These are phyloP conservation scores for Lithodes maja DNA, from an alignment of 2,888 invertebrate genomes.

Conservation along the genomic window DNA sequence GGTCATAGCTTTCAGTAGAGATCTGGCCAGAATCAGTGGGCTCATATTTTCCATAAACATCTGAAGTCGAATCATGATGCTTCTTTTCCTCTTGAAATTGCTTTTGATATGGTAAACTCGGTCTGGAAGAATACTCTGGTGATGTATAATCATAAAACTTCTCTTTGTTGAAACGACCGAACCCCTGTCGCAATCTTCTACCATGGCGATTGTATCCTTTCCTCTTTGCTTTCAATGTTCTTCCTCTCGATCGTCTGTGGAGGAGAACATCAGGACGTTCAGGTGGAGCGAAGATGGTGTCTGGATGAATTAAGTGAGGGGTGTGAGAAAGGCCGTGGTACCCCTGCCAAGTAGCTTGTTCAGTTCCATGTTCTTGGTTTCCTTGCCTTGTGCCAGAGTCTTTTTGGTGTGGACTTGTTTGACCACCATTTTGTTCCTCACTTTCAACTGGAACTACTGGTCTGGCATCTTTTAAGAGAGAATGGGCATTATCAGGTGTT, in stretches of 20 bases:
- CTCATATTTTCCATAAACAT: neutral
- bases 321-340: neutral
- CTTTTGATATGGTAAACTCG: neutral
- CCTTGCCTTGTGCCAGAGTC: neutral
- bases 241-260: neutral
- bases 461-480: too few relatives aligned
- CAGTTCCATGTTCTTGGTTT: neutral
- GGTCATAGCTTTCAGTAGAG: neutral
- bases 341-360: neutral
- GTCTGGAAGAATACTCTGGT: neutral
- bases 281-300: conserved; percentile 5
- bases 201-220: neutral
- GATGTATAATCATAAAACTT: neutral
- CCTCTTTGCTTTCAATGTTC: neutral
- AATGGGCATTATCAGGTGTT: neutral
- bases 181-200: neutral
- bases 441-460: too few relatives aligned
- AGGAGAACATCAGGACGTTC: neutral
- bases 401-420: neutral
- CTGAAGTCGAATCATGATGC: neutral
- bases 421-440: too few relatives aligned
- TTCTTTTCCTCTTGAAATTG: neutral
- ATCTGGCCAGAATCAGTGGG: neutral
- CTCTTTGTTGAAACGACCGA: neutral
- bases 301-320: neutral